Conservation (phyloP, 2,797 vertebrate genomes). For the Alca torda region DNA sequence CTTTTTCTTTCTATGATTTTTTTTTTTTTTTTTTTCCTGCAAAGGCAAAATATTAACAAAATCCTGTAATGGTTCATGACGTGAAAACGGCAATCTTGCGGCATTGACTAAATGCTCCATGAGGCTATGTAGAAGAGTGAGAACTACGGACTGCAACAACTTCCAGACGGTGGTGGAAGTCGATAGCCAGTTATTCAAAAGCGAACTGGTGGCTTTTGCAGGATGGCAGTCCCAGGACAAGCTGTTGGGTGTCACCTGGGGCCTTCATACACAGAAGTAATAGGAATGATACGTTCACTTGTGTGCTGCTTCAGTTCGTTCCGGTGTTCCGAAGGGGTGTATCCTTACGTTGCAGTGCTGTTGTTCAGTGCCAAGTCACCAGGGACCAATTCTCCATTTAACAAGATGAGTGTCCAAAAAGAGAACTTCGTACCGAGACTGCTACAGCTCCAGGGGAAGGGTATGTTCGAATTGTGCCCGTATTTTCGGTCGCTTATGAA, state of each 20-base stretch:
- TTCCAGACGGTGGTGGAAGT: not conserved
- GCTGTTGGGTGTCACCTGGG: not conserved
- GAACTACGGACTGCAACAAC: not conserved
- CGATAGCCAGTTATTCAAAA: not conserved
- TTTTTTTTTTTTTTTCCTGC: not conserved
- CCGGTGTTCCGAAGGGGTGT: not conserved
- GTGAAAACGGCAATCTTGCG: not conserved
- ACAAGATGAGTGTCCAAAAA: constrained; percentile 62
- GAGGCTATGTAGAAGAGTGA: not conserved
- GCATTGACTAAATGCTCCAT: not conserved
- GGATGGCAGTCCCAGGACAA: constrained; percentile 17
- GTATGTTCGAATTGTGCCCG: constrained; percentile 33
- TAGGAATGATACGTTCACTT: not conserved
- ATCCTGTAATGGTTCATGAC: constrained; percentile 46
- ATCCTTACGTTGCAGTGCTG: not conserved
- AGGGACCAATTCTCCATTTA: constrained; percentile 77
- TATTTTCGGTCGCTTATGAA: constrained; percentile 37
- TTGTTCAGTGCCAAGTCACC: constrained; percentile 69
- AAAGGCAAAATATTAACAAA: constrained; percentile 27
- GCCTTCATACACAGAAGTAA: not conserved
- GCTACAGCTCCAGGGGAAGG: constrained; percentile 61
- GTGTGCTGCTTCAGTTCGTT: constrained; percentile 47
- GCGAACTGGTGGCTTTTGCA: not conserved
- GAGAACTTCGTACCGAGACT: constrained; percentile 60
- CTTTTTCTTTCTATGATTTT: constrained; percentile 30